These are phyloP conservation scores for Catostylus mosaicus DNA, from an alignment of 30 jellyfish, hydroid and myxozoan species.

Conservation along the genomic window DNA sequence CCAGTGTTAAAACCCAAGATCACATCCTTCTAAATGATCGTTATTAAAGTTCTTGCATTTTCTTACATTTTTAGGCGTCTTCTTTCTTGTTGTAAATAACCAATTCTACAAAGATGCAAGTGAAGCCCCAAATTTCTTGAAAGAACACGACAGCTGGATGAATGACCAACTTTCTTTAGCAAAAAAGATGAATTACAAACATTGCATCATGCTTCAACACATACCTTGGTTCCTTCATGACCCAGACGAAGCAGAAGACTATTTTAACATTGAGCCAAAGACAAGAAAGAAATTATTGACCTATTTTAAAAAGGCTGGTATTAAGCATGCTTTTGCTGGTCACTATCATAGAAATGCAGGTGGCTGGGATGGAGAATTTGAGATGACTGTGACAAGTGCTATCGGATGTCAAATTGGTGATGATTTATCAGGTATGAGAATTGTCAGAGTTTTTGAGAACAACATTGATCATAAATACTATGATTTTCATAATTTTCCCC, in stretches of 20 bases:
- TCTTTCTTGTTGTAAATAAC: conserved; percentile 80
- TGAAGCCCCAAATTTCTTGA: conserved; percentile 55
- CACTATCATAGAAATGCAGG: conserved; percentile 98
- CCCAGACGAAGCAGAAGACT: conserved; percentile 85
- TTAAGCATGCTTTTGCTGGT: conserved; percentile 86
- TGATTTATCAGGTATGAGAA: conserved; percentile 90
- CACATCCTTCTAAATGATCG: too few relatives aligned
- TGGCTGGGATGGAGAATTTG: conserved; percentile 80
- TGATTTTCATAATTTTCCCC: conserved; percentile 77
- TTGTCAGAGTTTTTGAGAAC: conserved; percentile 81
- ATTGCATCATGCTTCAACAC: conserved; percentile 84
- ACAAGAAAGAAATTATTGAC: conserved; percentile 42
- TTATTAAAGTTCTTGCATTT: neutral
- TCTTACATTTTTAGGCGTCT: conserved; percentile 58
- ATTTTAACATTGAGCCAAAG: conserved; percentile 74
- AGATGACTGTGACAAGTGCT: conserved; percentile 89
- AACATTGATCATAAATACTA: conserved; percentile 87
- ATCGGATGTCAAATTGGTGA: conserved; percentile 93
- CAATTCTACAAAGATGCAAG: conserved; percentile 77
- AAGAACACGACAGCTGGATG: conserved; percentile 87
- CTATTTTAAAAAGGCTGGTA: conserved; percentile 74
- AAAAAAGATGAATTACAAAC: conserved; percentile 51
- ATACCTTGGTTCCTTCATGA: conserved; percentile 86
- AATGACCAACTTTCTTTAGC: conserved; percentile 72
- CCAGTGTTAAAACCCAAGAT: too few relatives aligned